Evolutionary conservation across 2,888 invertebrate genomes (phyloP).

Genomic region (Bembecia ichneumoniformis): DNA sequence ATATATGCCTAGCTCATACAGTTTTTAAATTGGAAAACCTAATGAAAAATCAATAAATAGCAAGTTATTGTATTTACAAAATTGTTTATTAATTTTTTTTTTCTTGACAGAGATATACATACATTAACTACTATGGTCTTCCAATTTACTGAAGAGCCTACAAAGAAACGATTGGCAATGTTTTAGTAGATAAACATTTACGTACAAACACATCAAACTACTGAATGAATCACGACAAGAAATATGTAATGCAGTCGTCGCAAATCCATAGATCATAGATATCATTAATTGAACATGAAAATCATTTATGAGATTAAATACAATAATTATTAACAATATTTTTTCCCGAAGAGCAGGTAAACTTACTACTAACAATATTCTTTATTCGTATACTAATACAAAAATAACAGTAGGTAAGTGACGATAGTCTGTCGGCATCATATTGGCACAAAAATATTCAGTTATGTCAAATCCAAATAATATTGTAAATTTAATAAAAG

Average conservation of each 20-base stretch:
- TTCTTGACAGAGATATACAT: too few relatives aligned
- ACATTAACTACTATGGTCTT: slow-evolving; percentile 36
- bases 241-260: slow-evolving; percentile 66
- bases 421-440: background rate
- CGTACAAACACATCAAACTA: slow-evolving; percentile 70
- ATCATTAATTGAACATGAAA: background rate
- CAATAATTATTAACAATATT: background rate
- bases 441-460: background rate
- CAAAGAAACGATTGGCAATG: slow-evolving; percentile 52
- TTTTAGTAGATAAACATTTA: slow-evolving; percentile 66
- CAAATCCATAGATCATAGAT: slow-evolving; percentile 57
- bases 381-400: background rate
- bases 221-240: slow-evolving; percentile 63
- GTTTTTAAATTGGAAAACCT: slow-evolving; percentile 49
- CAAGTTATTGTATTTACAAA: slow-evolving; percentile 18
- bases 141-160: slow-evolving; percentile 57
- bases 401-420: background rate
- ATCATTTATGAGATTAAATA: background rate
- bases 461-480: too few relatives aligned
- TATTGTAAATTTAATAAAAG: too few relatives aligned
- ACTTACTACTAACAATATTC: background rate
- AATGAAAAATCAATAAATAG: slow-evolving; percentile 13
- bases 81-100: too few relatives aligned
- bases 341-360: background rate
- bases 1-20: slow-evolving; percentile 44